Evolutionary conservation across 2,113 vertebrate species (phyloP).

Genomic region (Rhabdomys dilectus): DNA sequence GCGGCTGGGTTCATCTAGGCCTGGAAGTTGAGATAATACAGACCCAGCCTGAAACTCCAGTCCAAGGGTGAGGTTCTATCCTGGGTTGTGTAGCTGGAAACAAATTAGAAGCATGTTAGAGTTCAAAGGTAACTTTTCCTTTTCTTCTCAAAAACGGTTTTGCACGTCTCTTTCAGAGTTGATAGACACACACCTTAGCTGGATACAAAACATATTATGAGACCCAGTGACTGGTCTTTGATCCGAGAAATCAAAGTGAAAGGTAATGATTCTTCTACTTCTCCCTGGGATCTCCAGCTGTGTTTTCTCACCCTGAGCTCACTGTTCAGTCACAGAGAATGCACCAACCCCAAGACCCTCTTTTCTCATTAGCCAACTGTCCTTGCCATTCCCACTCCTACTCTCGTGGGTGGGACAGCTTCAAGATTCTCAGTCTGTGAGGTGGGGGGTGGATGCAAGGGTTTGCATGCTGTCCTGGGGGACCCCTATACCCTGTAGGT

Average conservation of each 20-base stretch:
- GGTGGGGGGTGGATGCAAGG: conserved; percentile 59
- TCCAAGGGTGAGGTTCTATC: conserved; percentile 58
- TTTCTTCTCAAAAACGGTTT: conserved; percentile 92
- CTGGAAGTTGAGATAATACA: conserved; percentile 18
- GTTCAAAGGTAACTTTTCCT: conserved; percentile 87
- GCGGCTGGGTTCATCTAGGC: background rate
- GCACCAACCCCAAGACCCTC: background rate
- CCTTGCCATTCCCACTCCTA: conserved; percentile 45
- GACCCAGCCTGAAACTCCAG: conserved; percentile 67
- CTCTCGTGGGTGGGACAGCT: background rate
- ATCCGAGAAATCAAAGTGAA: conserved; percentile 91
- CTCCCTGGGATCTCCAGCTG: conserved; percentile 87
- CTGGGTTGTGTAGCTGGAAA: conserved; percentile 76
- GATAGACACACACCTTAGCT: conserved; percentile 94
- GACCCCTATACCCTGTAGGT: background rate
- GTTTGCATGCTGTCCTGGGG: conserved; percentile 77
- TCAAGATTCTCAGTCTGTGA: background rate
- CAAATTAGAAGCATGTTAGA: conserved; percentile 52
- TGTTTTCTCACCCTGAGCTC: conserved; percentile 83
- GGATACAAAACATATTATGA: conserved; percentile 95
- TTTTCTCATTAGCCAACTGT: conserved; percentile 35
- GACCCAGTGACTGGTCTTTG: conserved; percentile 92
- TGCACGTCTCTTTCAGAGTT: conserved; percentile 94
- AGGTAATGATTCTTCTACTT: conserved; percentile 91
- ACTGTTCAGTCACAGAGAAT: background rate